These are phyloP conservation scores for Eurytoma adleriae DNA, from an alignment of 2,888 invertebrate genomes.

Conservation along the genomic window DNA sequence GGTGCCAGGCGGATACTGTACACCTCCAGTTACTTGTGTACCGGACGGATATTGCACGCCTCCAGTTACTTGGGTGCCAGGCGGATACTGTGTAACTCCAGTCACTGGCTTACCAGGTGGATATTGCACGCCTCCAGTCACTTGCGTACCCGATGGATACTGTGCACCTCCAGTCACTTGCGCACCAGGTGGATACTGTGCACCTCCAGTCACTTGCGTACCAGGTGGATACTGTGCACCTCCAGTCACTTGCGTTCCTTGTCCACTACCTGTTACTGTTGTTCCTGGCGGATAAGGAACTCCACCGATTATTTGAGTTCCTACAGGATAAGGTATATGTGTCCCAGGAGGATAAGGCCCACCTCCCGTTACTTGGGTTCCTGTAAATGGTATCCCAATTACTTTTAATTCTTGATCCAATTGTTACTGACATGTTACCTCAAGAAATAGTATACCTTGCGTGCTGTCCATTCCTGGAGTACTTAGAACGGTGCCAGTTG, in stretches of 20 bases:
- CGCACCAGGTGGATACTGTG: not conserved
- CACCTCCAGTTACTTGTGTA: constrained; percentile 25
- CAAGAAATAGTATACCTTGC: too few relatives aligned
- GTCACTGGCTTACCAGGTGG: not conserved
- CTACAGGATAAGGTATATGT: not conserved
- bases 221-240: not conserved
- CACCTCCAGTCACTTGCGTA: not conserved
- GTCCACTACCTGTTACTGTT: constrained; percentile 3
- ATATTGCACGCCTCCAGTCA: not conserved
- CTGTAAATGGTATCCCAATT: not conserved
- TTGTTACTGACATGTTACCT: too few relatives aligned
- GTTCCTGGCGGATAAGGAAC: constrained; percentile 16
- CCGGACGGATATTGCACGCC: constrained; percentile 45
- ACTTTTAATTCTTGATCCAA: too few relatives aligned
- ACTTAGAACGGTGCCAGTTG: constrained; percentile 54
- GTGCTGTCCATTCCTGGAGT: not conserved
- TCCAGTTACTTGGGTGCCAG: constrained; percentile 39
- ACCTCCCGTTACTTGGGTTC: constrained; percentile 9
- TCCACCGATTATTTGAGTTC: constrained; percentile 3
- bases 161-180: constrained; percentile 40
- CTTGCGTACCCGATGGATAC: constrained; percentile 12
- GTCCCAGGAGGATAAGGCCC: not conserved
- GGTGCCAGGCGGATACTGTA: constrained; percentile 15
- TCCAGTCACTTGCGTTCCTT: not conserved
- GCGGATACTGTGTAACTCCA: not conserved